phyloP scores from a whole-genome alignment of 2,113 vertebrate genomes.

The Neodon shergylaensis region DNA sequence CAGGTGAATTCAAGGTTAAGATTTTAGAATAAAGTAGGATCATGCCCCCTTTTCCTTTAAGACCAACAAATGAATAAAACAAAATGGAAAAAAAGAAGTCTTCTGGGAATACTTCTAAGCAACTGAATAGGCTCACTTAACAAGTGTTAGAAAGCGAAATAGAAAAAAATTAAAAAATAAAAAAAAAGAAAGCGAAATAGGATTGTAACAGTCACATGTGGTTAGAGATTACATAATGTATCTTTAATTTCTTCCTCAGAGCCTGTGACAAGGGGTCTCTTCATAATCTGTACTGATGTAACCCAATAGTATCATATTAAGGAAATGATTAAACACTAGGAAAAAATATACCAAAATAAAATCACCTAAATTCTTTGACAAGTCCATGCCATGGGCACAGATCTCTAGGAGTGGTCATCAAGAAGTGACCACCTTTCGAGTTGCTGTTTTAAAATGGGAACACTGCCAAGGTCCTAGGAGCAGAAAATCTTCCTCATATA shows the following conservation, averaged over 20 bases:
- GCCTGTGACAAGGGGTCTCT: not conserved
- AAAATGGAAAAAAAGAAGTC: not conserved
- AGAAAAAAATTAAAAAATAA: too few species aligned
- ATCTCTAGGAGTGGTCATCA: not conserved
- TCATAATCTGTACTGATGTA: not conserved
- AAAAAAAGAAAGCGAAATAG: not conserved
- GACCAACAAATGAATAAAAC: not conserved
- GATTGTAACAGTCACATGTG: not conserved
- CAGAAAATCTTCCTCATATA: accelerated
- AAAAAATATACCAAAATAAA: not conserved
- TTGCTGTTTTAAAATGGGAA: not conserved
- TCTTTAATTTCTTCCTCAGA: not conserved
- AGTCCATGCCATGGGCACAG: not conserved
- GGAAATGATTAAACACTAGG: not conserved
- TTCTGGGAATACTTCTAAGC: not conserved
- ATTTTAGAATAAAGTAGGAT: not conserved
- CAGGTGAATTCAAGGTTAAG: not conserved
- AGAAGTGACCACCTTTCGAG: not conserved
- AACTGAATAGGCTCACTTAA: not conserved
- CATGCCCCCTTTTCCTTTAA: not conserved
- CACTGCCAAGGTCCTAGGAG: not conserved
- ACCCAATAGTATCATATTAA: not conserved
- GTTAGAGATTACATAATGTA: not conserved
- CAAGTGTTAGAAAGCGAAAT: not conserved
- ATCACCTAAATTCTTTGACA: not conserved